Evolutionary conservation across 2,888 invertebrate genomes (phyloP).

Genomic region (Harpalus rufipes): DNA sequence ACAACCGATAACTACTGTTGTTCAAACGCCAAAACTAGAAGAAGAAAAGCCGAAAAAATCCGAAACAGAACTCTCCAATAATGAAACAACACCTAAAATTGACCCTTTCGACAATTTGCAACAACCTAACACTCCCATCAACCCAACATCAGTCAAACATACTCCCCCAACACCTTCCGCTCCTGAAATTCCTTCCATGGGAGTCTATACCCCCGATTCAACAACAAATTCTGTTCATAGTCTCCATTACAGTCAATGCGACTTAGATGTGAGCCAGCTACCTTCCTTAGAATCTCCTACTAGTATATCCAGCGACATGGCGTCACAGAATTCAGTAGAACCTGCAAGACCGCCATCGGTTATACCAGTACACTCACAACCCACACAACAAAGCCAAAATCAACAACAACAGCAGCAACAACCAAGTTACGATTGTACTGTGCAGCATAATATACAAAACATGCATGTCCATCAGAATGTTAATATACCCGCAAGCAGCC

Average conservation of each 20-base stretch:
- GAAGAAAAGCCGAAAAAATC: constrained; percentile 56
- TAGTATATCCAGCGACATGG: constrained; percentile 91
- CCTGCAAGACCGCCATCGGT: constrained; percentile 81
- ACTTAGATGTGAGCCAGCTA: constrained; percentile 90
- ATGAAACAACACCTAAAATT: constrained; percentile 72
- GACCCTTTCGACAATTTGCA: constrained; percentile 72
- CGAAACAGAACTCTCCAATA: constrained; percentile 66
- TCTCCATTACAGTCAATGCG: constrained; percentile 88
- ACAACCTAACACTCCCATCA: constrained; percentile 72
- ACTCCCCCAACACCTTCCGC: constrained; percentile 78
- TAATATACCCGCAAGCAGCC: constrained; percentile 78
- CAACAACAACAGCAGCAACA: constrained; percentile 62
- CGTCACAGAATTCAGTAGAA: constrained; percentile 86
- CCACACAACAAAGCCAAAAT: constrained; percentile 65
- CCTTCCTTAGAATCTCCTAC: constrained; percentile 92
- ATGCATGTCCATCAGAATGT: constrained; percentile 73
- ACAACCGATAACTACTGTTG: constrained; percentile 4
- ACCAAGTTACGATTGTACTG: constrained; percentile 84
- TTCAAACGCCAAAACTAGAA: constrained; percentile 23
- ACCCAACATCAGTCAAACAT: constrained; percentile 77
- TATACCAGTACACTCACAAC: constrained; percentile 74
- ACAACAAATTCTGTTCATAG: constrained; percentile 91
- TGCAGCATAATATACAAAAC: constrained; percentile 83
- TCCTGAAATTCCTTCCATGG: constrained; percentile 87
- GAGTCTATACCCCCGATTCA: constrained; percentile 91